Conservation (phyloP, 92 coral and sea anemone species). For the Bergia sp. region DNA sequence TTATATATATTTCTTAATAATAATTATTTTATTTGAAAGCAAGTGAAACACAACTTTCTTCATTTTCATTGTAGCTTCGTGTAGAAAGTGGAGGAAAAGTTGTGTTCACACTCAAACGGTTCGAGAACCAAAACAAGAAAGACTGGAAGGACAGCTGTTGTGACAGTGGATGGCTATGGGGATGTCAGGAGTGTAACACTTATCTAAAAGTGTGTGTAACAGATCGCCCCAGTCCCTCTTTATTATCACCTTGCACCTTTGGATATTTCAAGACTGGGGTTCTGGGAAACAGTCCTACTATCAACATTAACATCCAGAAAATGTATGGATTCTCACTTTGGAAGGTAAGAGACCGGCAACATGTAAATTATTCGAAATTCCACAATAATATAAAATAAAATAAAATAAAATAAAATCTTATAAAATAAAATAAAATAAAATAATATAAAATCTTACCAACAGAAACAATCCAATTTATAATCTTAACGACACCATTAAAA, state of each 20-base stretch:
- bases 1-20: no score
- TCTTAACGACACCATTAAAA: no score
- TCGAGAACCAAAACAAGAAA: not conserved
- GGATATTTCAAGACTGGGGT: not conserved
- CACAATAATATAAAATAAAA: no score
- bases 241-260: not conserved
- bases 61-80: not conserved
- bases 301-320: not conserved
- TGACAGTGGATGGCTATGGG: not conserved
- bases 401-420: no score
- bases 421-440: no score
- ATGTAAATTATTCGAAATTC: no score
- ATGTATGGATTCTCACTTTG: not conserved
- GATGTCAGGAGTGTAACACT: not conserved
- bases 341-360: not conserved
- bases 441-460: no score
- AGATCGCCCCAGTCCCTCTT: not conserved
- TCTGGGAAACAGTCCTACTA: not conserved
- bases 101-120: not conserved
- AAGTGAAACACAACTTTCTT: no score
- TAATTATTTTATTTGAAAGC: no score
- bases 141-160: not conserved
- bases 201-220: not conserved
- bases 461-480: no score
- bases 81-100: not conserved